Evolutionary conservation across 2,113 vertebrate genomes (phyloP).

Genomic region (Miniopterus natalensis): DNA sequence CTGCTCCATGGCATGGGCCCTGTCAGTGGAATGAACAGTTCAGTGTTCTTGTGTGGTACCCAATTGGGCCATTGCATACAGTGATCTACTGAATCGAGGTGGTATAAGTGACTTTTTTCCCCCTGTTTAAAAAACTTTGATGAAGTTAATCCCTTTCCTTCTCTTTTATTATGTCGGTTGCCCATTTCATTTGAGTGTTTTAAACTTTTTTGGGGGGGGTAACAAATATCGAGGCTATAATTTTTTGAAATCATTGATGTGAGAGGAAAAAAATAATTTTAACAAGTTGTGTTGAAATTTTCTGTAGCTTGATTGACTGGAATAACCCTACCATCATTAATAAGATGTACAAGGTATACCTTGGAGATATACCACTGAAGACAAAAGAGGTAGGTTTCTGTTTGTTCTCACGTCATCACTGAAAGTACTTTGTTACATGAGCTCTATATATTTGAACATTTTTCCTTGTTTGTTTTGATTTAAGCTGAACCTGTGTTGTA

Average conservation of each 20-base stretch:
- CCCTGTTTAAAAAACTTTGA: constrained; percentile 2
- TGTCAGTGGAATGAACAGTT: neutral
- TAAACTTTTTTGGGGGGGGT: constrained; percentile 31
- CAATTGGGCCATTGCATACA: neutral
- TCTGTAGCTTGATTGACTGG: constrained; percentile 97
- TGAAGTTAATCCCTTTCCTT: neutral
- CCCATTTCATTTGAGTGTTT: constrained; percentile 40
- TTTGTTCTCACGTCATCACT: constrained; percentile 13
- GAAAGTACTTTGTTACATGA: constrained; percentile 24
- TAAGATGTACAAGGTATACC: constrained; percentile 98
- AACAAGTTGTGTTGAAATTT: constrained; percentile 64
- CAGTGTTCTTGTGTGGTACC: neutral
- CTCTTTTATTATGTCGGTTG: neutral
- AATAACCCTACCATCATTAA: constrained; percentile 97
- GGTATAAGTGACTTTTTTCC: neutral
- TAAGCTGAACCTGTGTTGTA: neutral
- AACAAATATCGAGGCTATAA: constrained; percentile 38
- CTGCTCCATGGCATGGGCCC: neutral
- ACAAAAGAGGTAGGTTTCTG: constrained; percentile 94
- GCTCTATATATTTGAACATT: neutral
- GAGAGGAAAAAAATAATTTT: constrained; percentile 46
- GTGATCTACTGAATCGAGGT: neutral
- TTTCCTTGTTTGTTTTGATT: constrained; percentile 35
- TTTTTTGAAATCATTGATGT: constrained; percentile 60
- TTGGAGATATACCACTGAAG: constrained; percentile 99